Conservation (phyloP, 2,888 invertebrate genomes). For the Acleris cristana region DNA sequence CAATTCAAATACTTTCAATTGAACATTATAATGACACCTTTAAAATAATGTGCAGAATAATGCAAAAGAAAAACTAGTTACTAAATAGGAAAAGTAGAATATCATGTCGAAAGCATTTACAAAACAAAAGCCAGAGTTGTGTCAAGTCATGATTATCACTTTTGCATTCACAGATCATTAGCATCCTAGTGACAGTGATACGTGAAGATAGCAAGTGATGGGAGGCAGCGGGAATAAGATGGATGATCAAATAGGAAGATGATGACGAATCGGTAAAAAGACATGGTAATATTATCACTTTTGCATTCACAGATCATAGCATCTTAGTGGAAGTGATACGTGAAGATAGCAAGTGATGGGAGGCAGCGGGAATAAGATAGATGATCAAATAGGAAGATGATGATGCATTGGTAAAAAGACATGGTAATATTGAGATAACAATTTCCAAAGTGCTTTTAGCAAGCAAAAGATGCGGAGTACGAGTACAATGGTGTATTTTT, state of each 20-base stretch:
- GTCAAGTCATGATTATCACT: conserved; percentile 36
- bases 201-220: neutral
- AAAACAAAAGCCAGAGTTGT: conserved; percentile 27
- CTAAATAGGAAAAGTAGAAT: conserved; percentile 1
- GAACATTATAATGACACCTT: neutral
- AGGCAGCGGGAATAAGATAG: conserved; percentile 4
- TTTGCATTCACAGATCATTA: conserved; percentile 28
- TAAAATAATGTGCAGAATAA: neutral
- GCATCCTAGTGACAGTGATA: conserved; percentile 30
- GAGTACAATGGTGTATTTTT: too few species aligned
- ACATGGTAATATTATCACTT: conserved; percentile 32
- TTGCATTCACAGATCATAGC: conserved; percentile 27
- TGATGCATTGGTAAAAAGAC: too few species aligned
- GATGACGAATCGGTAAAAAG: too few species aligned
- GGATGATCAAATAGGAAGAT: neutral
- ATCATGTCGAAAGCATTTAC: conserved; percentile 4
- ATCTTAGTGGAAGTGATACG: conserved; percentile 27
- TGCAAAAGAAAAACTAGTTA: neutral
- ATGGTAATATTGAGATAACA: too few species aligned
- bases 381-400: neutral
- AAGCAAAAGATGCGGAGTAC: too few species aligned
- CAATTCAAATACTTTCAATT: neutral
- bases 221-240: conserved; percentile 7
- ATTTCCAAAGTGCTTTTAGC: too few species aligned
- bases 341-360: neutral